Evolutionary conservation across 2,797 vertebrate species (phyloP).

Genomic region (Mergus octosetaceus): DNA sequence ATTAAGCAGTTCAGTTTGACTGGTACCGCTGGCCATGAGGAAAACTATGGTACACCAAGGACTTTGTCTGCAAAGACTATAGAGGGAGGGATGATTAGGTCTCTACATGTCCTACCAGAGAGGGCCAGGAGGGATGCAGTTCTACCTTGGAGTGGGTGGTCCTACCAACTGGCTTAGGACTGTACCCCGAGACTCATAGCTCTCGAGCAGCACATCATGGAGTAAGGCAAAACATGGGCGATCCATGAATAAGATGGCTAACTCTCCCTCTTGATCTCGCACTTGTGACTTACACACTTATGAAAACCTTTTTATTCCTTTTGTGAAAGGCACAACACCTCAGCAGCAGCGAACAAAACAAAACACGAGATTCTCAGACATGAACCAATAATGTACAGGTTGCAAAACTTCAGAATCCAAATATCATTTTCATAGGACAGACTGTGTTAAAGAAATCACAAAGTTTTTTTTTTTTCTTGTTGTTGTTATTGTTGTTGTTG

Average conservation of each 20-base stretch:
- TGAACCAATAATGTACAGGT: accelerated
- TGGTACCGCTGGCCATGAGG: neutral
- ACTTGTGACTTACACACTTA: neutral
- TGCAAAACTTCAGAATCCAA: neutral
- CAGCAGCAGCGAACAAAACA: neutral
- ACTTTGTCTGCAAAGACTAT: accelerated
- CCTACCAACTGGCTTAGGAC: too few species aligned
- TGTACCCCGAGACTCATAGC: accelerated
- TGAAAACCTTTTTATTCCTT: accelerated
- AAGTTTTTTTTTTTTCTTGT: neutral
- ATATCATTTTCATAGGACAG: neutral
- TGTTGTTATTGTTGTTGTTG: too few species aligned
- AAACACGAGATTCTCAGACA: neutral
- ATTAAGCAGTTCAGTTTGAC: neutral
- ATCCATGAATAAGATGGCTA: neutral
- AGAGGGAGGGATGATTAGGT: accelerated
- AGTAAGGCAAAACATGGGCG: neutral
- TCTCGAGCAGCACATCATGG: neutral
- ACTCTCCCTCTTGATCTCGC: neutral
- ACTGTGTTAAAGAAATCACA: neutral
- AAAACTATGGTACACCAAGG: neutral
- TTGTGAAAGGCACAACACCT: neutral
- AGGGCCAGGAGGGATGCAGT: neutral
- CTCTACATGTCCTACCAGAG: accelerated
- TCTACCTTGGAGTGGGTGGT: neutral